Evolutionary conservation across 2,797 vertebrate species (phyloP).

Genomic region (Lepus townsendii): DNA sequence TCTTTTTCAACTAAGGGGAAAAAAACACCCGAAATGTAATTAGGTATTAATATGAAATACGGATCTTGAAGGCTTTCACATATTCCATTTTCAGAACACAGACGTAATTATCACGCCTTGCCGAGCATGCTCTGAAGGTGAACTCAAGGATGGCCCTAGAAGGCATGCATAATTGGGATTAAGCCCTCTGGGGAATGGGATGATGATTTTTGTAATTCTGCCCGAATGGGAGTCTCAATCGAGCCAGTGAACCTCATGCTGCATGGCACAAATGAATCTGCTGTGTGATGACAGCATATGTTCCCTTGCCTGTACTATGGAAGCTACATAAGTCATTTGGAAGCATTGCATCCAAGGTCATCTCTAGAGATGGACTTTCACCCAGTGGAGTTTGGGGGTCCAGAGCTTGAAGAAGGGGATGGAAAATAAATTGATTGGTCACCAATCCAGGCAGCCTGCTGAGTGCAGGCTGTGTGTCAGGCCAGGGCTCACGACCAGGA

Average conservation of each 20-base stretch:
- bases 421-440: not conserved
- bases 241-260: constrained; percentile 38
- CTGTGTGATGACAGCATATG: constrained; percentile 63
- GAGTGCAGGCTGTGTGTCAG: not conserved
- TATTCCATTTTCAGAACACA: constrained; percentile 66
- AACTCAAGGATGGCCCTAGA: constrained; percentile 68
- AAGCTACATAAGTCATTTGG: constrained; percentile 68
- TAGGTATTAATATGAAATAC: constrained; percentile 75
- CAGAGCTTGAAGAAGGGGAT: not conserved
- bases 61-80: constrained; percentile 67
- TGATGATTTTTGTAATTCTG: constrained; percentile 78
- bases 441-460: not conserved
- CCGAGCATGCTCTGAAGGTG: constrained; percentile 71
- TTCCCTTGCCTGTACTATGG: constrained; percentile 66
- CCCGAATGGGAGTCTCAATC: constrained; percentile 72
- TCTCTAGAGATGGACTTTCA: constrained; percentile 64
- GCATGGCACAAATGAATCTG: constrained; percentile 76
- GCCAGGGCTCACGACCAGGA: not conserved
- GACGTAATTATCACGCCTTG: constrained; percentile 80
- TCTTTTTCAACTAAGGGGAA: constrained; percentile 49
- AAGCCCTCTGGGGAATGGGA: constrained; percentile 74
- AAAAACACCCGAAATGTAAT: constrained; percentile 15
- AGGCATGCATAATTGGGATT: constrained; percentile 75
- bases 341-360: constrained; percentile 81
- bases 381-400: not conserved